Percentiles rank a stretch among this genome's conserved stretches.
Conservation (phyloP, 1,140 invertebrate genomes). For the Magallana angulata region DNA sequence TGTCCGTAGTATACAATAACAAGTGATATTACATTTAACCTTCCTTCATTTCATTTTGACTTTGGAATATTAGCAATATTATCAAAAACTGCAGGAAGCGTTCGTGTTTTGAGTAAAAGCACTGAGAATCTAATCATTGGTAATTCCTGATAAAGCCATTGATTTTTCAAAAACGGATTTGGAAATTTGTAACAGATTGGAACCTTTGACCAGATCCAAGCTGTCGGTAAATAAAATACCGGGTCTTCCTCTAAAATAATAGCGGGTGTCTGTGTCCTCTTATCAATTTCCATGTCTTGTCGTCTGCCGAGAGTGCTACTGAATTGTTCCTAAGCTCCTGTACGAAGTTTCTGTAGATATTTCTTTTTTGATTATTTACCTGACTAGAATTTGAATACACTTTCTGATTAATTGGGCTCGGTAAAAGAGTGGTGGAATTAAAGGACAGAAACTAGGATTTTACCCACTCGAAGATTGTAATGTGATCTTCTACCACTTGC, state of each 20-base stretch:
- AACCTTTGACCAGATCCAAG: constrained; percentile 20
- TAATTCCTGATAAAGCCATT: background rate
- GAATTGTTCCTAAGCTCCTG: background rate
- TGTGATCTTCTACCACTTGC: background rate
- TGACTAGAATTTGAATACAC: background rate
- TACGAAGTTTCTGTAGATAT: background rate
- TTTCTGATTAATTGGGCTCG: background rate
- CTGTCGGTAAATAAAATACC: constrained; percentile 13
- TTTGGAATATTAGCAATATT: too few relatives aligned
- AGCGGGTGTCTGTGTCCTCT: background rate
- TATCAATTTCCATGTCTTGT: background rate
- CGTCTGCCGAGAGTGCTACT: background rate
- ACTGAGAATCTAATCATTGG: too few relatives aligned
- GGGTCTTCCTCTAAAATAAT: background rate
- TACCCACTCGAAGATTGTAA: constrained; percentile 6
- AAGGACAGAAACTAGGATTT: background rate
- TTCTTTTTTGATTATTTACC: background rate
- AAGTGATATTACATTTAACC: too few relatives aligned
- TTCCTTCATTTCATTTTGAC: too few relatives aligned
- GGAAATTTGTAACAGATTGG: background rate
- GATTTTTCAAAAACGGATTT: background rate
- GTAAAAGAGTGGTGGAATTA: background rate
- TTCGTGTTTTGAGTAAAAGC: too few relatives aligned
- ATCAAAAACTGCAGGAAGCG: too few relatives aligned
- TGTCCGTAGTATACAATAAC: too few relatives aligned